Evolutionary conservation across 2,888 invertebrate species (phyloP), one percentile per base, ranked within the genome.

Genomic region (Desoria tigrina): DNA sequence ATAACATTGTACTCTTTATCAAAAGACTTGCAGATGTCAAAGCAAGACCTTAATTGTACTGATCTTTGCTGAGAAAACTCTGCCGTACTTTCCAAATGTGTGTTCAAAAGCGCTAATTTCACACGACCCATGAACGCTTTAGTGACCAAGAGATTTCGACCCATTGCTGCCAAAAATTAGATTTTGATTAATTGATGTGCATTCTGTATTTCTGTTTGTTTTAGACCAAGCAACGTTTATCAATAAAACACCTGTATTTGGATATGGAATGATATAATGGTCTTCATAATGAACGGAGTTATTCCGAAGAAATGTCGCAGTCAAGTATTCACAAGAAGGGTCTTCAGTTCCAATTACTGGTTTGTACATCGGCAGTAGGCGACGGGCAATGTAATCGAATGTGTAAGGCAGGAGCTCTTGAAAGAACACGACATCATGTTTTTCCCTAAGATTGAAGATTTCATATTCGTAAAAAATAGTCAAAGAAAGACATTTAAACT

Each of bases 81-180:
- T 55, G 77, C 79, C 26, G 83, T 84, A 74, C 85, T 85, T 77
- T 86, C 86, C 69, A 86, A 78, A 78, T 86, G 86, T 2, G 83
- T 81, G 63, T 84, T 86, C 65, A 86, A 77, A 24, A 86, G 77
- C 21, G 77, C 77, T 26, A 84, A 75, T 54, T 79, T 78, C 1
- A 77, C 71, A 16, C 75, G 68, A 4, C 80, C 79, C 58, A 80
- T 77, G 65, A 78, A 79, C 3, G 78, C 80, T 77, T 84, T 79
- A 1, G 83, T 81, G 55, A 79, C 77, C 3, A 84, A 79, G 18
- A 84, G 74, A 69, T 83, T 83, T 64, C 85, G 77, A 42, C 79
- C 79, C 86, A 86, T 86, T 16, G 72, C 70, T 32, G 24, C 3
- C 51, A 61, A 11, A 16, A 45, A 16, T 45, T 6, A 45, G 16